Percentiles rank a stretch among this genome's conserved stretches.
Evolutionary conservation across 2,888 invertebrate genomes (phyloP).

Genomic region (Papilio protenor): DNA sequence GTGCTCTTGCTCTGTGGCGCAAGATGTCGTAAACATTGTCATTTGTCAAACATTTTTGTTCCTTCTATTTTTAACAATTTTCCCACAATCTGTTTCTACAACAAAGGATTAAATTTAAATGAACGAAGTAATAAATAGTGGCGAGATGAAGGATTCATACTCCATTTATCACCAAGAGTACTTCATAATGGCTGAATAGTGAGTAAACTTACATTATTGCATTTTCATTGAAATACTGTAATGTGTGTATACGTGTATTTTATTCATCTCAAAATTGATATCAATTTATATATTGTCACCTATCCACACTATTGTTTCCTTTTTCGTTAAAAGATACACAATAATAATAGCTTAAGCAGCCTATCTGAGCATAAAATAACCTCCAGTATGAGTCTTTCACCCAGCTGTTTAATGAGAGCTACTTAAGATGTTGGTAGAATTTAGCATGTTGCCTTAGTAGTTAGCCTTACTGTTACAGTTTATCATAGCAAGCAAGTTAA

Average conservation of each 20-base stretch:
- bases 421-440: background rate
- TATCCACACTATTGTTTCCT: too few relatives aligned
- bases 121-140: constrained; percentile 65
- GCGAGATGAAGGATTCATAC: constrained; percentile 87
- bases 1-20: background rate
- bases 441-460: background rate
- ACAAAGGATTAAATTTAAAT: constrained; percentile 52
- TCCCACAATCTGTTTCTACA: background rate
- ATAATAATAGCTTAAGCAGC: background rate
- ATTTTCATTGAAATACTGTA: background rate
- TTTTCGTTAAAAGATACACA: too few relatives aligned
- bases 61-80: background rate
- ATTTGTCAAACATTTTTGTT: background rate
- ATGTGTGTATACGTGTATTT: background rate
- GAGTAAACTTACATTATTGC: constrained; percentile 71
- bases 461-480: background rate
- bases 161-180: constrained; percentile 94
- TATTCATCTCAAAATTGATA: background rate
- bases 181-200: constrained; percentile 96
- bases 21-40: constrained; percentile 5
- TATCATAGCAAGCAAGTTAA: too few relatives aligned
- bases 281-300: too few relatives aligned
- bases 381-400: background rate
- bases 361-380: background rate
- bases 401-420: background rate